Conservation (phyloP, 2,113 vertebrate genomes). For the Tragelaphus buxtoni region DNA sequence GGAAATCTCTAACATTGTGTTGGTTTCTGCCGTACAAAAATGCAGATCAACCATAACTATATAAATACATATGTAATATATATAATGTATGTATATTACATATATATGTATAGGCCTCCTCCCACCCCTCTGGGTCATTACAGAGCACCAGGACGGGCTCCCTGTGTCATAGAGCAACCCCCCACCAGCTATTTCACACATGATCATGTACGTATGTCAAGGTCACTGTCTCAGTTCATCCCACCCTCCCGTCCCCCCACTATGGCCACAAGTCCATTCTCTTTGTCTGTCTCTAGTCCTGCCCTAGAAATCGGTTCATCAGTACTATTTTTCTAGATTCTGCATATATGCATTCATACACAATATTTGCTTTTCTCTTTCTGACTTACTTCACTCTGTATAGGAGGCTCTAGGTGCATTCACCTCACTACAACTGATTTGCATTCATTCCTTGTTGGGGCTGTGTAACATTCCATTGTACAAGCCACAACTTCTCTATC, state of each 20-base stretch:
- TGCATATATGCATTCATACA: not conserved
- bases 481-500: rapidly evolving
- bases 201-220: rapidly evolving
- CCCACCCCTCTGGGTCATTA: not conserved
- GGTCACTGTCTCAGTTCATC: not conserved
- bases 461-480: rapidly evolving
- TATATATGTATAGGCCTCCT: not conserved
- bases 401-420: not conserved
- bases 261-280: rapidly evolving
- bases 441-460: rapidly evolving
- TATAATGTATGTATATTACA: not conserved
- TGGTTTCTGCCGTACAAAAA: not conserved
- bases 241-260: not conserved
- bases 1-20: not conserved
- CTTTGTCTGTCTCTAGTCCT: not conserved
- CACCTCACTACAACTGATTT: not conserved
- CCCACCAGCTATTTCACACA: not conserved
- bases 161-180: not conserved
- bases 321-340: not conserved
- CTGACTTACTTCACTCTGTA: not conserved
- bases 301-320: not conserved
- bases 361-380: not conserved
- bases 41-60: not conserved
- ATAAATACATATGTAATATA: not conserved
- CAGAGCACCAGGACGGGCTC: not conserved